Evolutionary conservation across 2,888 invertebrate genomes (phyloP).

Genomic region (Chalcis sispes): DNA sequence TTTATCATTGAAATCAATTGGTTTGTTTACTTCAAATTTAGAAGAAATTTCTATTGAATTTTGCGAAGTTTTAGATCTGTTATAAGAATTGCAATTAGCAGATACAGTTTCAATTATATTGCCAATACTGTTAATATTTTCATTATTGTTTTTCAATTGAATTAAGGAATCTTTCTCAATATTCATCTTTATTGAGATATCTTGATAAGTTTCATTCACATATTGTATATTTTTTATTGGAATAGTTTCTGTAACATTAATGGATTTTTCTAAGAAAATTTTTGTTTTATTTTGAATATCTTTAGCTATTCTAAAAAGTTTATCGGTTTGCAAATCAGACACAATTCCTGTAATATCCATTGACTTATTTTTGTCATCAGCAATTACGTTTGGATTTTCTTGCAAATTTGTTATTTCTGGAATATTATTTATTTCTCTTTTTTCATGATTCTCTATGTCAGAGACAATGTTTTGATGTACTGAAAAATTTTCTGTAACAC

Average conservation of each 20-base stretch:
- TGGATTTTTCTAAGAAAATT: conserved; percentile 23
- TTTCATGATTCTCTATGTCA: no score
- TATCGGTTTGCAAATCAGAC: no score
- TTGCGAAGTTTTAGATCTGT: background rate
- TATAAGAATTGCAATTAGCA: background rate
- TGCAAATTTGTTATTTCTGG: background rate
- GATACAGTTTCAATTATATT: background rate
- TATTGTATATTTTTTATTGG: background rate
- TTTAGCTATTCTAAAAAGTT: no score
- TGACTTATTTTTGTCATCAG: no score
- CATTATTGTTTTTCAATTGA: background rate
- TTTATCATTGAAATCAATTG: conserved; percentile 7
- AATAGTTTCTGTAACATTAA: conserved; percentile 47
- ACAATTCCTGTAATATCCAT: no score
- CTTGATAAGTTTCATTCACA: conserved; percentile 2
- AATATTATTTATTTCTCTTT: no score
- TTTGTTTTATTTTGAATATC: conserved; percentile 7
- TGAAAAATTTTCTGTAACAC: conserved; percentile 7
- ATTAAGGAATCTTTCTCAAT: background rate
- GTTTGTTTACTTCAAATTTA: background rate
- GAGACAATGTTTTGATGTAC: no score
- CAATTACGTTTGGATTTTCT: background rate
- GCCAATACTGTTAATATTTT: conserved; percentile 2
- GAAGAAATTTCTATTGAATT: conserved; percentile 1
- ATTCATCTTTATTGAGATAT: conserved; percentile 4